Conservation (phyloP, 2,113 vertebrate genomes). For the Platichthys flesus region DNA sequence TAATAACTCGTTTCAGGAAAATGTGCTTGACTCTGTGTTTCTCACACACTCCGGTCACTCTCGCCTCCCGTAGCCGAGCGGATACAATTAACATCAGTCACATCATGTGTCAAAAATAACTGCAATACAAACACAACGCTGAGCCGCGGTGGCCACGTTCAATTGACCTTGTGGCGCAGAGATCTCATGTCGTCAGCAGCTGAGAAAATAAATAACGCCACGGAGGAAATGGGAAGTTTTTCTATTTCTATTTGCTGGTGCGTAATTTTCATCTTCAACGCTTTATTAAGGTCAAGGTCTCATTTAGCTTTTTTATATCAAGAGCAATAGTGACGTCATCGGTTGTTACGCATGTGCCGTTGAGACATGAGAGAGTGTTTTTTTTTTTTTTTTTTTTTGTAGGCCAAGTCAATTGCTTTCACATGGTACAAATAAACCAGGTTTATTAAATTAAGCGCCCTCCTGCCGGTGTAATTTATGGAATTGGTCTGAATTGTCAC, state of each 20-base stretch:
- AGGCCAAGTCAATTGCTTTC: not conserved
- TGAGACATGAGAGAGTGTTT: not conserved
- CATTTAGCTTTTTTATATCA: not conserved
- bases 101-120: slow-evolving; percentile 66
- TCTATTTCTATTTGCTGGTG: not conserved
- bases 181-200: slow-evolving; percentile 60
- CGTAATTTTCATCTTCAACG: not conserved
- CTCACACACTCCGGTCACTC: not conserved
- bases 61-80: slow-evolving; percentile 16
- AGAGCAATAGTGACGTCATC: not conserved
- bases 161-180: slow-evolving; percentile 51
- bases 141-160: slow-evolving; percentile 23
- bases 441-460: slow-evolving; percentile 33
- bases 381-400: not conserved
- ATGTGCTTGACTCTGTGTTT: slow-evolving; percentile 71
- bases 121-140: slow-evolving; percentile 75
- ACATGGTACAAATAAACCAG: not conserved
- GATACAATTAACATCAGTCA: slow-evolving; percentile 80
- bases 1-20: slow-evolving; percentile 61
- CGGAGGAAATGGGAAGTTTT: not conserved
- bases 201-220: slow-evolving; percentile 5
- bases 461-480: slow-evolving; percentile 45
- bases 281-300: slow-evolving; percentile 17
- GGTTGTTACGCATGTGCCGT: not conserved
- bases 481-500: slow-evolving; percentile 32